Conservation (phyloP, 1,140 invertebrate species). For the Temnothorax curvispinosus region DNA sequence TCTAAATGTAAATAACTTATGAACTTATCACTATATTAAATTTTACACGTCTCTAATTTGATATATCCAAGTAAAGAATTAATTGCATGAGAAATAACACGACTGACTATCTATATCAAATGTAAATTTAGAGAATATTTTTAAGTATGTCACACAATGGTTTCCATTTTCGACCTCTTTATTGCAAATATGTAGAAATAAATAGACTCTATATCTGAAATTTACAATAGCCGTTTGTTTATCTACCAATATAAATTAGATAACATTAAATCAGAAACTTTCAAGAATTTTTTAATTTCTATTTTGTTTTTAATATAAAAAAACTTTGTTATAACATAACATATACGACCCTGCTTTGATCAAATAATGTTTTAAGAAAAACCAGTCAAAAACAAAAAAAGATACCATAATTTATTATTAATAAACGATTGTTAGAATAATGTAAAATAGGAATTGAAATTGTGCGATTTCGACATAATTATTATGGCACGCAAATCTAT, state of each 20-base stretch:
- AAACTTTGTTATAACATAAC: background rate
- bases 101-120: background rate
- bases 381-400: background rate
- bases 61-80: background rate
- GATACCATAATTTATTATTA: background rate
- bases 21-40: background rate
- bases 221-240: background rate
- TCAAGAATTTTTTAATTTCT: background rate
- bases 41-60: background rate
- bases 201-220: background rate
- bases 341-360: background rate
- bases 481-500: background rate
- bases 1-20: background rate
- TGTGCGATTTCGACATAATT: background rate
- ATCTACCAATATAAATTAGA: background rate
- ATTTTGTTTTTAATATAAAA: background rate
- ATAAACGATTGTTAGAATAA: background rate
- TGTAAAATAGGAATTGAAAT: background rate
- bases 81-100: background rate
- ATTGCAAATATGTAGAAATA: background rate
- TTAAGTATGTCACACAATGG: background rate
- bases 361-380: background rate
- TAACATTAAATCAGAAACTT: background rate
- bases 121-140: background rate
- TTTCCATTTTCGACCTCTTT: background rate